These are phyloP conservation scores for Halichondria panicea DNA, from an alignment of 37 sponge, comb jelly and placozoan genomes.

Conservation along the genomic window DNA sequence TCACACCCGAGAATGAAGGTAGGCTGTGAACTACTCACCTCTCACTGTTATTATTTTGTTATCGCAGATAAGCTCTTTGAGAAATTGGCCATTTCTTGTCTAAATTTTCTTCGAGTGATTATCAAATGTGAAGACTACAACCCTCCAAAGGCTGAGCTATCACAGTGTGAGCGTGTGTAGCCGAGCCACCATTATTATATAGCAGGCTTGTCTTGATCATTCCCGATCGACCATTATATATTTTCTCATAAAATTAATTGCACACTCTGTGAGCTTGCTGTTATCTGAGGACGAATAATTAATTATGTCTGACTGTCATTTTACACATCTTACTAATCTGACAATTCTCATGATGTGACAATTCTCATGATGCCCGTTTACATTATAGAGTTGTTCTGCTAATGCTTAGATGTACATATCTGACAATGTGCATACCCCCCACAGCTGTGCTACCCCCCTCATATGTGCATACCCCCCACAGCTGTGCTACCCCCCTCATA, in stretches of 20 bases:
- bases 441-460: conserved; percentile 51
- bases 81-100: conserved; percentile 28
- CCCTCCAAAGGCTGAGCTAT: conserved; percentile 13
- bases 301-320: no score
- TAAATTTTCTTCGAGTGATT: conserved; percentile 60
- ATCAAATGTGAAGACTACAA: conserved; percentile 73
- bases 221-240: conserved; percentile 5
- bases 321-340: no score
- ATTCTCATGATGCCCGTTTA: no score
- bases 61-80: conserved; percentile 58
- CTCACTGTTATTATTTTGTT: no score
- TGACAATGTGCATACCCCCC: neutral
- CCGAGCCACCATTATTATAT: neutral
- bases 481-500: conserved; percentile 42
- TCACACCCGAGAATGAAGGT: conserved; percentile 38
- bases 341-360: no score
- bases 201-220: no score
- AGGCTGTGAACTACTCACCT: no score
- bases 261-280: conserved; percentile 52
- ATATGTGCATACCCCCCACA: neutral
- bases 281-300: no score
- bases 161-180: conserved; percentile 29
- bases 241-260: conserved; percentile 45
- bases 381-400: no score
- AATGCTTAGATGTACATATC: no score